Percentiles rank a stretch among this genome's conserved stretches.
Evolutionary conservation across 1,140 invertebrate genomes (phyloP).

Genomic region (Tetragnatha versicolor): DNA sequence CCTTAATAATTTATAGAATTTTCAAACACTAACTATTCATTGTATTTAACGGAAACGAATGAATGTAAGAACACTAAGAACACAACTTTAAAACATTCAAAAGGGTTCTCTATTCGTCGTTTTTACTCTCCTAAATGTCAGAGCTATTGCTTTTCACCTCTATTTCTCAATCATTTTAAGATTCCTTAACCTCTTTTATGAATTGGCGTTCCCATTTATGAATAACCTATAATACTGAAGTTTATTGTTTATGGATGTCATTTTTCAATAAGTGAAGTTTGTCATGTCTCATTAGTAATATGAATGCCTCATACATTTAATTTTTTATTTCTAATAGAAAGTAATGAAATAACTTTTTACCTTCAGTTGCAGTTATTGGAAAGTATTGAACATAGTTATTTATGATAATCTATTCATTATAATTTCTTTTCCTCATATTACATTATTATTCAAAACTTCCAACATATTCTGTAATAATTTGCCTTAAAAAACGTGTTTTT

Average conservation of each 20-base stretch:
- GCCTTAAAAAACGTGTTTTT: neutral
- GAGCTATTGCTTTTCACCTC: neutral
- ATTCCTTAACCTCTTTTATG: neutral
- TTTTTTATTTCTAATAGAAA: neutral
- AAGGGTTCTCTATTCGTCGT: neutral
- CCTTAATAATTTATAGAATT: too few relatives aligned
- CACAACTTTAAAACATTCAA: too few relatives aligned
- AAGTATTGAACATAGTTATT: neutral
- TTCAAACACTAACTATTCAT: too few relatives aligned
- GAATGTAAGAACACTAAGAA: too few relatives aligned
- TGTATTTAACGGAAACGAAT: too few relatives aligned
- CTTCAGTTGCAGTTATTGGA: neutral
- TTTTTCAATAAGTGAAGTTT: neutral
- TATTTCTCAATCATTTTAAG: neutral
- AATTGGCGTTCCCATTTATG: neutral
- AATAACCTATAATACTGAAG: neutral
- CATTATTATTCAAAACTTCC: neutral
- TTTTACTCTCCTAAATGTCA: neutral
- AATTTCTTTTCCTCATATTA: neutral
- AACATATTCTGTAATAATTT: neutral
- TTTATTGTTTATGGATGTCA: neutral
- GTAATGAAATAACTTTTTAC: neutral
- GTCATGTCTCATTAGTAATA: neutral
- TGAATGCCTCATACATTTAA: neutral
- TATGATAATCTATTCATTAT: neutral